Evolutionary conservation across 2,797 vertebrate species (phyloP), one percentile per base, ranked within the genome.

Genomic region (Poliocrania exsul): DNA sequence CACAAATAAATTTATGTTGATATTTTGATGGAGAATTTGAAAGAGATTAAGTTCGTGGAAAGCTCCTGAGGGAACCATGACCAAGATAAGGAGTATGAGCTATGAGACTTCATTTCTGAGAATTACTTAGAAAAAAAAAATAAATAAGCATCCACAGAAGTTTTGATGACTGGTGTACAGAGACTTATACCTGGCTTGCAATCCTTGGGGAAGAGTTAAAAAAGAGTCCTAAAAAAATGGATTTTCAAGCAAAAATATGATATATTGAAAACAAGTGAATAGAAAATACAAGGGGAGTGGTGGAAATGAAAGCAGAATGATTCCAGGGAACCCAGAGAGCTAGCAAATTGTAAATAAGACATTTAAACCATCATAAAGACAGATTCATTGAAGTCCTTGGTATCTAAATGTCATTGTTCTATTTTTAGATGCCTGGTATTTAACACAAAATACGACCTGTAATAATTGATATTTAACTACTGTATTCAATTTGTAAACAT

Each of bases 391-490:
- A 96, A 91, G 92, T 83, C 90, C 81, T 88, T 73, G 42, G 65
- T 67, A 90, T 70, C 67, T 70, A 96, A 96, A 90, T 95, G 88
- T 86, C 94, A 92, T 66, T 71, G 44, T 80, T 96, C 91, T 85
- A 81, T 78, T 94, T 95, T 96, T 93, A 94, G 87, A 38, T 50
- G 65, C 8, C 81, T 96, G 93, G 51, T 89, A 97, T 96, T 97
- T 96, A 91, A 81, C 58, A 96, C 66, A 80, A 92, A 94, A 93
- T 90, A 78, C 51, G 93, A 96, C 87, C 91, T 90, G 86, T 35
- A 78, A 89, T 96, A 96, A 97, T 96, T 97, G 92, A 93, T 93
- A 96, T 96, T 96, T 94, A 95, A 96, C 88, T 92, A 93, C 85
- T 66, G 42, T 81, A 88, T 97, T 95, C 84, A 85, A 91, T 95